These are phyloP conservation scores for Xestia sexstrigata DNA, from an alignment of 2,888 invertebrate genomes.

Conservation along the genomic window DNA sequence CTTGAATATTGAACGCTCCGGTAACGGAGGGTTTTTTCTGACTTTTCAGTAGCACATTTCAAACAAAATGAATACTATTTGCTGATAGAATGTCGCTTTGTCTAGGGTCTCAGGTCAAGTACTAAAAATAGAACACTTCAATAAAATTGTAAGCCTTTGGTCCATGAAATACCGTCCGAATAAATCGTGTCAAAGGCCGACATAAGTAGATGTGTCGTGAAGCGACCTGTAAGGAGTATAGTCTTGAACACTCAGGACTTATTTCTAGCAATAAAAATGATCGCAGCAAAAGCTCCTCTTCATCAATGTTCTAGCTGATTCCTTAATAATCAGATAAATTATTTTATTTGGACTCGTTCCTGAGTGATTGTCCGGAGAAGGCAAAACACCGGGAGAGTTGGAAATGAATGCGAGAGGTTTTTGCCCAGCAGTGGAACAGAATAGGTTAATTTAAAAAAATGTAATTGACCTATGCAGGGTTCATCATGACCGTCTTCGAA, in stretches of 20 bases:
- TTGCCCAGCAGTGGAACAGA: neutral
- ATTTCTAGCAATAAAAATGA: neutral
- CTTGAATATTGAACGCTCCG: neutral
- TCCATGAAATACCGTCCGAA: neutral
- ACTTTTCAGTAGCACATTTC: neutral
- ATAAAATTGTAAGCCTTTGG: neutral
- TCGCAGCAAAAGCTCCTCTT: neutral
- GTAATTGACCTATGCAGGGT: neutral
- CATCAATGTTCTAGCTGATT: neutral
- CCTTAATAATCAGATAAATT: neutral
- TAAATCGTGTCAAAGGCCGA: slow-evolving; percentile 5
- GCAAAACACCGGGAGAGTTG: neutral
- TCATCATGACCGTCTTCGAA: neutral
- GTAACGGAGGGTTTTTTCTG: neutral
- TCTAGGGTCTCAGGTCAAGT: neutral
- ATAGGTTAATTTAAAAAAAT: neutral
- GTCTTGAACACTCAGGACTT: neutral
- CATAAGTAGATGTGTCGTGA: neutral
- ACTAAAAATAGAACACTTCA: neutral
- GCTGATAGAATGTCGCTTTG: neutral
- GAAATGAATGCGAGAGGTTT: neutral
- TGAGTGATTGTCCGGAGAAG: neutral
- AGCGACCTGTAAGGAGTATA: neutral
- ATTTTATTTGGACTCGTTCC: neutral
- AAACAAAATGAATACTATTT: neutral